Evolutionary conservation across 92 coral and sea anemone genomes (phyloP).

Genomic region (Palythoa grandis): DNA sequence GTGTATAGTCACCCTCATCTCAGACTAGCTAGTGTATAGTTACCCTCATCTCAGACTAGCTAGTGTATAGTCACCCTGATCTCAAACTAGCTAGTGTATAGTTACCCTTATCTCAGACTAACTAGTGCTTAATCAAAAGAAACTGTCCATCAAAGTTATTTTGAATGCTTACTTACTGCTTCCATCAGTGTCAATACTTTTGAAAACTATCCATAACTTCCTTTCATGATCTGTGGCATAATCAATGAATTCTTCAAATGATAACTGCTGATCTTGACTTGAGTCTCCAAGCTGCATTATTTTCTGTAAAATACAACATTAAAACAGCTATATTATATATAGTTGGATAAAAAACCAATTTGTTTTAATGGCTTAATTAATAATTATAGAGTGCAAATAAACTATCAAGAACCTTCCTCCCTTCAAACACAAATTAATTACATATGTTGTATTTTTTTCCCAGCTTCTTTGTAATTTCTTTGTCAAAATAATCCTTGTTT

Average conservation of each 20-base stretch:
- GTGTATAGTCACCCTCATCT: too few species aligned
- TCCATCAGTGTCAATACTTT: constrained; percentile 54
- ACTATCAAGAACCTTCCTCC: too few species aligned
- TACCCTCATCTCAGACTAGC: neutral
- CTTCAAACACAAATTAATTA: too few species aligned
- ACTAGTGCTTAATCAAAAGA: neutral
- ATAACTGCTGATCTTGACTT: constrained; percentile 53
- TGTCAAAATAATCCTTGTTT: too few species aligned
- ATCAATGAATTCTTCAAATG: constrained; percentile 60
- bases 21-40: too few species aligned
- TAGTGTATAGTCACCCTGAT: neutral
- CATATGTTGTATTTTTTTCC: too few species aligned
- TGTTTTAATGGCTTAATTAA: neutral
- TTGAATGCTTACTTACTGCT: constrained; percentile 38
- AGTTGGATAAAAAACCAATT: neutral
- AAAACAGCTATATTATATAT: too few species aligned
- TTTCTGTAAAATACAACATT: constrained; percentile 32
- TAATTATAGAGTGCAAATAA: too few species aligned
- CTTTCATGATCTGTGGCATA: constrained; percentile 62
- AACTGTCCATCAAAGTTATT: neutral
- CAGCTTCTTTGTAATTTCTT: too few species aligned
- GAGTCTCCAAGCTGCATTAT: constrained; percentile 61
- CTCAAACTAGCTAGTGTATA: neutral
- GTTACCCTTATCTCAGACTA: neutral
- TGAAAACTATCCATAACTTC: constrained; percentile 65